Evolutionary conservation across 92 coral and sea anemone species (phyloP).

Genomic region (Porites cylindrica): DNA sequence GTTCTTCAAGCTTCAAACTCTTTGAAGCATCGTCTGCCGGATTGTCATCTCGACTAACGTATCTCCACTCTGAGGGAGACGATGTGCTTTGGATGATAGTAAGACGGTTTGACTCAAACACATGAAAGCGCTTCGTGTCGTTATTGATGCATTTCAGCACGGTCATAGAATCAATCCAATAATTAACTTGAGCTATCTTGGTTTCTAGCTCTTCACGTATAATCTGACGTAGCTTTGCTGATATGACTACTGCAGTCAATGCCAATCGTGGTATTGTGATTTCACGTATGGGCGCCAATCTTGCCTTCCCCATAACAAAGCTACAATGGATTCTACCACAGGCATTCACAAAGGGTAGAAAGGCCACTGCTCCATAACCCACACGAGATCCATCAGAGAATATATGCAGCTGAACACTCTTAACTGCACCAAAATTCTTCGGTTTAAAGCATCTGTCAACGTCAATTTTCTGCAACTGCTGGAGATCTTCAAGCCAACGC

Average conservation of each 20-base stretch:
- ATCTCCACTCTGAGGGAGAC: slow-evolving; percentile 10
- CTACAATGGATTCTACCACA: no score
- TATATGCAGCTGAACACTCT: no score
- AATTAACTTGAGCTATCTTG: slow-evolving; percentile 18
- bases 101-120: slow-evolving; percentile 27
- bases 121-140: slow-evolving; percentile 21
- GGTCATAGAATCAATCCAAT: slow-evolving; percentile 60
- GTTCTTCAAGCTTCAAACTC: slow-evolving; percentile 20
- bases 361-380: no score
- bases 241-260: neutral
- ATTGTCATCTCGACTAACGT: slow-evolving; percentile 22
- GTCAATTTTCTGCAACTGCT: slow-evolving; percentile 7
- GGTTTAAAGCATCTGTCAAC: neutral
- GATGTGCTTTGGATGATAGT: slow-evolving; percentile 4
- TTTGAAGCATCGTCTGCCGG: slow-evolving; percentile 22
- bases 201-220: slow-evolving; percentile 49
- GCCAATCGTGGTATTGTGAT: slow-evolving; percentile 40
- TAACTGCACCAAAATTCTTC: neutral
- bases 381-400: no score
- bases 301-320: neutral
- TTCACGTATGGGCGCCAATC: slow-evolving; percentile 30
- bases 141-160: slow-evolving; percentile 38
- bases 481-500: slow-evolving; percentile 10
- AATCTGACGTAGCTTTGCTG: slow-evolving; percentile 20
- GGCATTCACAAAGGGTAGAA: no score